These are phyloP conservation scores for Slavum lentiscoides DNA, from an alignment of 2,888 invertebrate species.

Conservation along the genomic window DNA sequence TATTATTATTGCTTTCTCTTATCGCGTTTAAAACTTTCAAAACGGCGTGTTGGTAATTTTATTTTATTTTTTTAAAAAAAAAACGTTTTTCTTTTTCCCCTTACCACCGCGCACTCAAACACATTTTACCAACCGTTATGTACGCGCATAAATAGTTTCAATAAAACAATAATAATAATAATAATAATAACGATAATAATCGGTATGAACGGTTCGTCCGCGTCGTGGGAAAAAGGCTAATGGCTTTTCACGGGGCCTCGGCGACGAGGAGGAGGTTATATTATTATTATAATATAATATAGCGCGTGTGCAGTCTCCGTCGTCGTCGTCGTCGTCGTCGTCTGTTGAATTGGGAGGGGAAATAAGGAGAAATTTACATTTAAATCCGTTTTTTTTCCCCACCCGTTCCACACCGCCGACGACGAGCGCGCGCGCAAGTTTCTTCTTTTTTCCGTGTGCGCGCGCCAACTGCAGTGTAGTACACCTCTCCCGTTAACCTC, in stretches of 20 bases:
- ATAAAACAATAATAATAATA: constrained; percentile 23
- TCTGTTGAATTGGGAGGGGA: neutral
- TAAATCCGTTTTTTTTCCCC: constrained; percentile 33
- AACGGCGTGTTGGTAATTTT: constrained; percentile 10
- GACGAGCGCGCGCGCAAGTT: neutral
- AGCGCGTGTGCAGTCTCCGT: neutral
- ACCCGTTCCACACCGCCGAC: no score
- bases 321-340: neutral
- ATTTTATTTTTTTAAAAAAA: neutral
- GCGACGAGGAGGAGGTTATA: neutral
- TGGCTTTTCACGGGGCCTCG: constrained; percentile 24
- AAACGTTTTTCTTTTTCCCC: neutral
- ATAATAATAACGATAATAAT: constrained; percentile 20
- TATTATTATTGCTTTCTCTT: constrained; percentile 52
- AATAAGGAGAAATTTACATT: constrained; percentile 29
- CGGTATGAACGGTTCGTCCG: constrained; percentile 27
- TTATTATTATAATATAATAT: neutral
- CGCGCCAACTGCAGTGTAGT: no score
- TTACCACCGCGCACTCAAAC: constrained; percentile 2
- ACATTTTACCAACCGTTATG: neutral
- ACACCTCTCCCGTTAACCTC: no score
- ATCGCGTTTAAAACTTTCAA: constrained; percentile 49
- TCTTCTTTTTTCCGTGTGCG: neutral
- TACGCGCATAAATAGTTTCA: neutral
- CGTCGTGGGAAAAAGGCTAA: constrained; percentile 46